A percentile compares a stretch with the other conserved stretches of the same genome.
Conservation (phyloP, 1,140 invertebrate species). For the Idris sp. region DNA sequence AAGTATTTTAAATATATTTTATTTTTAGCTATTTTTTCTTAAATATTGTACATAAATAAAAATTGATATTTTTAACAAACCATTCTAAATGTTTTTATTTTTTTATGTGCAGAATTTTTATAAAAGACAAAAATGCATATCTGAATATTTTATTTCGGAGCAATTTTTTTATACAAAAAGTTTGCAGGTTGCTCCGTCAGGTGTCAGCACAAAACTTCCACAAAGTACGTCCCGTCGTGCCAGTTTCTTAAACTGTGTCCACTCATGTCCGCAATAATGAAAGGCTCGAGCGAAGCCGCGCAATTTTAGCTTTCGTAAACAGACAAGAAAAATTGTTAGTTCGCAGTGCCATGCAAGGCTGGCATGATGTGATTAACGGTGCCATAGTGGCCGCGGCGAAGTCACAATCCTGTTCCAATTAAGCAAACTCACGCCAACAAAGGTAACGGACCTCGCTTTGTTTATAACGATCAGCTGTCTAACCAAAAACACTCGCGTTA, state of each 20-base stretch:
- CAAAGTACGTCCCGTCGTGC: no score
- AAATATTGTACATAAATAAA: no score
- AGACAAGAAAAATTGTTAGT: constrained; percentile 72
- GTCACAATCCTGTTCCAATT: constrained; percentile 27
- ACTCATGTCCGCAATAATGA: constrained; percentile 66
- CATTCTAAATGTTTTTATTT: no score
- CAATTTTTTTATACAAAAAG: no score
- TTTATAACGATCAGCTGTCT: constrained; percentile 77
- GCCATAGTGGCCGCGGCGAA: constrained; percentile 44
- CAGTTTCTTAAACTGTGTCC: constrained; percentile 29
- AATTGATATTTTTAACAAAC: no score
- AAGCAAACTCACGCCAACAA: constrained; percentile 50
- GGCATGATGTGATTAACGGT: constrained; percentile 68
- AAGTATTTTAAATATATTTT: no score
- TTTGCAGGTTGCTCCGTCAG: no score
- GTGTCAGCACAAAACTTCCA: no score
- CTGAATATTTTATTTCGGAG: no score
- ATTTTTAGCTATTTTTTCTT: no score
- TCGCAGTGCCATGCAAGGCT: constrained; percentile 42
- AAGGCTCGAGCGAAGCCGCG: constrained; percentile 57
- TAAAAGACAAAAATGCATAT: no score
- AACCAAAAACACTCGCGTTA: constrained; percentile 70
- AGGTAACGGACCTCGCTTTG: constrained; percentile 70
- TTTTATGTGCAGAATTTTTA: no score
- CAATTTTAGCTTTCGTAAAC: constrained; percentile 67